Evolutionary conservation across 1,140 invertebrate species (phyloP).

Genomic region (Atopsyche davidsoni): DNA sequence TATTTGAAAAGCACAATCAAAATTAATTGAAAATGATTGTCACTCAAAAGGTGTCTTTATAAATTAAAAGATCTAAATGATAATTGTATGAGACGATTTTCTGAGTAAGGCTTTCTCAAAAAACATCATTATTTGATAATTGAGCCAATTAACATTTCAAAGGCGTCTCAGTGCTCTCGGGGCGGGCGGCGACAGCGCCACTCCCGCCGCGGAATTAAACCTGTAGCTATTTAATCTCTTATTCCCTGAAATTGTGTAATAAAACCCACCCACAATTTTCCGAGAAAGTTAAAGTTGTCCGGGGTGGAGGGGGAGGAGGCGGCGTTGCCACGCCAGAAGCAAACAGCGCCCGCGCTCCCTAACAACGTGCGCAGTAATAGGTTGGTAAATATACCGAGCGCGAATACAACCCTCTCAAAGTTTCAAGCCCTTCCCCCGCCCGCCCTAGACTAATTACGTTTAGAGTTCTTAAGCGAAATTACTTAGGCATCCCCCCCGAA

Average conservation of each 20-base stretch:
- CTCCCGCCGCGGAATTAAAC: too few relatives aligned
- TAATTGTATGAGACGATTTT: too few relatives aligned
- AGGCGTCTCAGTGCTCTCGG: too few relatives aligned
- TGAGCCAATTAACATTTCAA: too few relatives aligned
- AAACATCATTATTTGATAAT: too few relatives aligned
- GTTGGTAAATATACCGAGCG: conserved; percentile 34
- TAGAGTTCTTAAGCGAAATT: conserved; percentile 55
- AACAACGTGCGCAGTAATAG: conserved; percentile 29
- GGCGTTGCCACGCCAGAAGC: conserved; percentile 24
- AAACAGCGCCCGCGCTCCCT: conserved; percentile 25
- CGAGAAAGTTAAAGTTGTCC: conserved; percentile 33
- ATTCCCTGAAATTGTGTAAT: conserved; percentile 24
- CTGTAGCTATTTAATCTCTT: conserved; percentile 25
- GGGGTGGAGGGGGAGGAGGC: conserved; percentile 37
- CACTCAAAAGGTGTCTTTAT: too few relatives aligned
- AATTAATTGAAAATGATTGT: too few relatives aligned
- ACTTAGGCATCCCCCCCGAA: conserved; percentile 48
- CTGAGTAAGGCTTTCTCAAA: too few relatives aligned
- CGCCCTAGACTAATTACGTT: conserved; percentile 54
- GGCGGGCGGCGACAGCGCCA: too few relatives aligned
- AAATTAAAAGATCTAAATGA: too few relatives aligned
- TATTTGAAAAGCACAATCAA: too few relatives aligned
- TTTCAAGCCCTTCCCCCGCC: conserved; percentile 53
- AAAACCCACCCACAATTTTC: conserved; percentile 28
- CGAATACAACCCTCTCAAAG: conserved; percentile 50